Base-by-base conservation (phyloP, 2,113 vertebrate genomes). In the Lepisosteus osseus region DNA sequence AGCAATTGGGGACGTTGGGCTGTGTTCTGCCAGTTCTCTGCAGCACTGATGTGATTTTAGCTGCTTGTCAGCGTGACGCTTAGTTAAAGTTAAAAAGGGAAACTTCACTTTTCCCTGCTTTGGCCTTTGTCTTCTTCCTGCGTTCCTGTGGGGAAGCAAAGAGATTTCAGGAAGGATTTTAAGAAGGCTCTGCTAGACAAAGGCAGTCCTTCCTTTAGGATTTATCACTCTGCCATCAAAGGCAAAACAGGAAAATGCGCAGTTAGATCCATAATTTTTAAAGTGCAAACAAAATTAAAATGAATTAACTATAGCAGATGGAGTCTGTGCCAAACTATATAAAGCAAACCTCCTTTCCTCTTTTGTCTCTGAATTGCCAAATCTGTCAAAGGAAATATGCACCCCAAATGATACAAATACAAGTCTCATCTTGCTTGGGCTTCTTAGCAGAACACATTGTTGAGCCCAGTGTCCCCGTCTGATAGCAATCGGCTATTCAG, bases 301-400 rank as follows among this genome's bases (percentile, higher is more conserved):
- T 51, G 47, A 51, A 51, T 9, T 51, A 51, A 51, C 47, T 51
- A 1, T 51, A 51, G 47, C 47, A 51, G 47, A 5, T 51, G 66
- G 45, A 17, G 67, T 71, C 72, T 44, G 2, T 44, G 41, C 43
- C 66, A 0, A 7, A 51, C 71, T 73, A 6, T 12, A 57, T 68
- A 61, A 47, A 77, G 71, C 82, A 41, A 17, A 3, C 47, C 59
- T 43, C 61, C 69, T 17, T 12, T 3, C 57, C 66, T 68, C 41
- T 69, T 76, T 62, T 59, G 69, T 74, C 54, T 75, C 65, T 45
- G 77, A 77, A 79, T 76, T 8, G 74, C 65, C 69, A 65, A 67
- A 62, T 86, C 84, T 82, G 75, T 78, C 56, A 82, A 54, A 71
- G 1, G 9, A 9, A 5, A 51, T 51, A 51, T 51, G 47, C 5